A percentile compares a stretch with the other conserved stretches of the same genome.
Conservation (phyloP, 2,888 invertebrate species). For the Sarcophaga carnaria region DNA sequence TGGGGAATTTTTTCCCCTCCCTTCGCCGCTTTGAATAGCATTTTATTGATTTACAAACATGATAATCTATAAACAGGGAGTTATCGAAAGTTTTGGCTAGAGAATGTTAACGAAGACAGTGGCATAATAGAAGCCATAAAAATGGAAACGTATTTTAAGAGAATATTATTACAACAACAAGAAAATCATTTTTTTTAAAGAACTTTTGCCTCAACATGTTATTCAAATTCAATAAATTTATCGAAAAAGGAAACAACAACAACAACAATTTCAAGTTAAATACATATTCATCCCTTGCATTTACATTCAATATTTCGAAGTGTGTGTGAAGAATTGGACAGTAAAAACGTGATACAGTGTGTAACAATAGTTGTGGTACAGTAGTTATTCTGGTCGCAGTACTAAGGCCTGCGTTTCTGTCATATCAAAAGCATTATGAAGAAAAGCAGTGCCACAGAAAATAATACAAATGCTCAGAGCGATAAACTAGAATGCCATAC, state of each 20-base stretch:
- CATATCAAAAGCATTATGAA: too few relatives aligned
- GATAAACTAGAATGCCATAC: too few relatives aligned
- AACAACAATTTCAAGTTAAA: not conserved
- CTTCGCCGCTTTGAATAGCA: too few relatives aligned
- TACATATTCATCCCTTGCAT: constrained; percentile 5
- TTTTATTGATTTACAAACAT: constrained; percentile 41
- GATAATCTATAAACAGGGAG: constrained; percentile 21
- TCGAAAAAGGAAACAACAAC: not conserved
- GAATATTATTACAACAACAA: not conserved
- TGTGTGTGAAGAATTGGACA: not conserved
- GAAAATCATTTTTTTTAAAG: not conserved
- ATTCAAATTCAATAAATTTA: constrained; percentile 47
- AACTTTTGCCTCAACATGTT: not conserved
- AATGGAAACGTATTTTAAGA: not conserved
- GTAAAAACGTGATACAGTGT: not conserved
- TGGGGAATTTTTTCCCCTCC: not conserved
- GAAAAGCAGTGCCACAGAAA: too few relatives aligned
- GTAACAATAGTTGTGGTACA: not conserved
- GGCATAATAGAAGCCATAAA: not conserved
- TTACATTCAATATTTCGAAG: too few relatives aligned
- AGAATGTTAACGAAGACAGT: not conserved
- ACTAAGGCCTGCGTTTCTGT: too few relatives aligned
- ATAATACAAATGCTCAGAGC: too few relatives aligned
- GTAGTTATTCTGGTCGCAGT: too few relatives aligned
- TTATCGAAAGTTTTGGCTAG: not conserved